Base-by-base conservation (phyloP, 2,113 vertebrate species). In the Marmota monax region DNA sequence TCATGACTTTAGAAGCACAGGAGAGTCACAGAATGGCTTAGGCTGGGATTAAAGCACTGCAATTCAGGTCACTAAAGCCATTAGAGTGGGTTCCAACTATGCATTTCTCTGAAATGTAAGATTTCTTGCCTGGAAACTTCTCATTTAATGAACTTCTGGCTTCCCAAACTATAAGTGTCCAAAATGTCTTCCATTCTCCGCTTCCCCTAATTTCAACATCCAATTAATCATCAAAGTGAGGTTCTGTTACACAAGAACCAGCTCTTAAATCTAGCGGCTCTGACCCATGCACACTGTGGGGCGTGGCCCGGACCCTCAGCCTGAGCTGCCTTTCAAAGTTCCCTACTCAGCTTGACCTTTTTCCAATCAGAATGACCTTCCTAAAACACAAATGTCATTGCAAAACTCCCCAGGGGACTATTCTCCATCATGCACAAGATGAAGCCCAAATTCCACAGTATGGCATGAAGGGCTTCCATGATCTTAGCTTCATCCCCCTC, bases 231-330 rank as follows among this genome's bases (percentile, higher is more conserved):
- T 45, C 69, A 58, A 20, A 32, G 45, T 25, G 42, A 69, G 79
- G 39, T 39, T 29, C 58, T 34, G 11, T 92, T 25, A 34, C 2
- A 27, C 84, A 29, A 83, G 84, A 61, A 80, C 69, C 25, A 6
- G 74, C 84, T 79, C 70, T 42, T 34, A 25, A 32, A 11, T 16
- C 34, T 11, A 48, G 67, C 18, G 7, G 25, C 72, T 78, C 58
- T 8, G 7, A 20, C 12, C 42, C 16, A 29, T 7, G 2, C 42
- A 9, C 22, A 3, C 32, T 27, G 27, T 37, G 1, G 2, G 11
- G 14, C 18, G 8, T 58, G 32, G 3, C 25, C 20, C 4, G 39
- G 18, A 17, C 12, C 29, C 37, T 77, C 29, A 2, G 34, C n/a
- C 4, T 7, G 58, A 53, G 56, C 45, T 7, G n/a, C 27, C 29